A percentile compares a stretch with the other conserved stretches of the same genome.
Conservation (phyloP, 2,888 invertebrate species). For the Drosophila demipolita region DNA sequence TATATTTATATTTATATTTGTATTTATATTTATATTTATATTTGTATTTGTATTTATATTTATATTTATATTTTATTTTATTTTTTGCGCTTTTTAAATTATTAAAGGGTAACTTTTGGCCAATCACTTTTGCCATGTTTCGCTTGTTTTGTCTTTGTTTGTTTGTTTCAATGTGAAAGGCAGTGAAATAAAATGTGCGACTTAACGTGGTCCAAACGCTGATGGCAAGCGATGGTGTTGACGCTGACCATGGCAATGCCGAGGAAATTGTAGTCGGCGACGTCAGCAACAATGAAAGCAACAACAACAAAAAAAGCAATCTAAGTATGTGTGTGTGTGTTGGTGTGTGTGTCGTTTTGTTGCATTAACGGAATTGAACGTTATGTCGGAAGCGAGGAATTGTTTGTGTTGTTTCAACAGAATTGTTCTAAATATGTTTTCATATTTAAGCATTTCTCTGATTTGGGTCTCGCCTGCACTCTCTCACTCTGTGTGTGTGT, state of each 20-base stretch:
- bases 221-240: conserved; percentile 50
- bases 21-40: neutral
- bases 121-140: neutral
- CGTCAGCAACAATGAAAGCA: conserved; percentile 63
- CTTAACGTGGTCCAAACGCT: conserved; percentile 59
- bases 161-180: conserved; percentile 30
- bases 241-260: conserved; percentile 55
- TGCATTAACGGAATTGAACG: conserved; percentile 81
- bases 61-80: no score
- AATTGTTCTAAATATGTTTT: conserved; percentile 68
- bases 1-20: no score
- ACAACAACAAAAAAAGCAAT: conserved; percentile 43
- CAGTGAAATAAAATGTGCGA: conserved; percentile 66
- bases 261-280: conserved; percentile 49
- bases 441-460: conserved; percentile 46
- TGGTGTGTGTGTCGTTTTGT: conserved; percentile 40
- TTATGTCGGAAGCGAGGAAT: conserved; percentile 78
- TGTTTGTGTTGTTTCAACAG: conserved; percentile 69
- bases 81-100: neutral
- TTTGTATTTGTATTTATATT: neutral
- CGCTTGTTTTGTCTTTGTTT: conserved; percentile 24
- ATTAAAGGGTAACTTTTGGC: conserved; percentile 13
- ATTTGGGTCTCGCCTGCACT: conserved; percentile 16
- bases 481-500: neutral
- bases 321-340: conserved; percentile 18